Evolutionary conservation across 2,888 invertebrate genomes (phyloP).

Genomic region (Chouioia cunea): DNA sequence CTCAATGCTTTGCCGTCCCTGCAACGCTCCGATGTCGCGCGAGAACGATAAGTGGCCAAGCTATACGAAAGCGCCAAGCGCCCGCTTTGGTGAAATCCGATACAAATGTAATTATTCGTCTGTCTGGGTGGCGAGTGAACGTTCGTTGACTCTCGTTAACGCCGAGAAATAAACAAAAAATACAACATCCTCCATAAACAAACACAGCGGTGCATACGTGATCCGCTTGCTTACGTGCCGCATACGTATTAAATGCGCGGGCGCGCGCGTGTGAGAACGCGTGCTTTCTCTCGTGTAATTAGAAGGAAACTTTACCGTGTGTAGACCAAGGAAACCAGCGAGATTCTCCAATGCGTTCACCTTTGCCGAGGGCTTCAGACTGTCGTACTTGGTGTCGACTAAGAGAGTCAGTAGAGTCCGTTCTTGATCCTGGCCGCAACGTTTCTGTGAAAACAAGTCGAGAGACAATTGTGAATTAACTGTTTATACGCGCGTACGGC

Average conservation of each 20-base stretch:
- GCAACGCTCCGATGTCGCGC: too few species aligned
- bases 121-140: too few species aligned
- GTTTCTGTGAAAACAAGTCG: constrained; percentile 60
- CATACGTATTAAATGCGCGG: neutral
- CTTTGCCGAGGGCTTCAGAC: constrained; percentile 75
- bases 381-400: constrained; percentile 76
- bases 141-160: too few species aligned
- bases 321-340: constrained; percentile 78
- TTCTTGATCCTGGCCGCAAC: constrained; percentile 69
- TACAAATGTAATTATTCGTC: neutral
- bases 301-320: constrained; percentile 70
- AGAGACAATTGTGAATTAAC: too few species aligned
- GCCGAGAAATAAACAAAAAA: neutral
- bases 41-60: too few species aligned
- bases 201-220: neutral
- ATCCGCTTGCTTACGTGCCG: too few species aligned
- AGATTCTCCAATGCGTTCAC: constrained; percentile 79
- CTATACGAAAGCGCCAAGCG: constrained; percentile 21
- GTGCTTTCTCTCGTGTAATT: too few species aligned
- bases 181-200: neutral
- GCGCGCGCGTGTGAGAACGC: too few species aligned
- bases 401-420: constrained; percentile 76
- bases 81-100: constrained; percentile 20
- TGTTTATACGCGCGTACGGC: too few species aligned
- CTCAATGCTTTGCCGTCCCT: too few species aligned